These are phyloP conservation scores for Punctoribates punctum DNA, from an alignment of 2,888 invertebrate genomes.

Conservation along the genomic window DNA sequence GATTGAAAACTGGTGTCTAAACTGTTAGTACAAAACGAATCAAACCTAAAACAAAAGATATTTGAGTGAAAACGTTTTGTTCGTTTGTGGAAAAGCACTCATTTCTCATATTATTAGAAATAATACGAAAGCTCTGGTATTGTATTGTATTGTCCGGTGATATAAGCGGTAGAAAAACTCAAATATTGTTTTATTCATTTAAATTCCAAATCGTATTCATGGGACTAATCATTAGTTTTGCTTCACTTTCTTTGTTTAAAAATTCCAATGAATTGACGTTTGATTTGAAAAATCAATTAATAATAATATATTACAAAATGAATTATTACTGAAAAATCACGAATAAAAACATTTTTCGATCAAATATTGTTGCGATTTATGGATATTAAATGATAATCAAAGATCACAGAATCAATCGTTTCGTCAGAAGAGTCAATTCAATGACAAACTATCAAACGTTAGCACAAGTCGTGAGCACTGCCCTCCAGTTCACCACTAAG, in stretches of 20 bases:
- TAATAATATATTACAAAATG: constrained; percentile 22
- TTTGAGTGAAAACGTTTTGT: background rate
- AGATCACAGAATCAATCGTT: constrained; percentile 25
- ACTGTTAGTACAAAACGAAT: background rate
- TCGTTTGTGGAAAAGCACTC: background rate
- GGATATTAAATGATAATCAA: constrained; percentile 18
- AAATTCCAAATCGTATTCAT: background rate
- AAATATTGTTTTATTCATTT: background rate
- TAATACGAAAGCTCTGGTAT: too few relatives aligned
- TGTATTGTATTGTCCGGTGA: too few relatives aligned
- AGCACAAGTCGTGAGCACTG: background rate
- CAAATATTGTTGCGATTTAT: constrained; percentile 21
- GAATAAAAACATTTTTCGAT: constrained; percentile 25
- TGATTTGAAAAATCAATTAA: constrained; percentile 24
- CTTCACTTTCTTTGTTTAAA: background rate
- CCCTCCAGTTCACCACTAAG: background rate
- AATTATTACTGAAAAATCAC: constrained; percentile 32
- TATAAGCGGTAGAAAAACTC: constrained; percentile 6
- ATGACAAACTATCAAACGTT: background rate
- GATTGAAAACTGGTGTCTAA: background rate
- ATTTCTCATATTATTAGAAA: background rate
- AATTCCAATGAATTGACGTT: constrained; percentile 11
- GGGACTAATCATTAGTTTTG: background rate
- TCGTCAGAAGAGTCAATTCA: background rate
- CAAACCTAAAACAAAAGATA: background rate